A percentile compares a stretch with the other conserved stretches of the same genome.
These are phyloP conservation scores for Cottus gobio DNA, from an alignment of 2,113 vertebrate species.

Conservation along the genomic window DNA sequence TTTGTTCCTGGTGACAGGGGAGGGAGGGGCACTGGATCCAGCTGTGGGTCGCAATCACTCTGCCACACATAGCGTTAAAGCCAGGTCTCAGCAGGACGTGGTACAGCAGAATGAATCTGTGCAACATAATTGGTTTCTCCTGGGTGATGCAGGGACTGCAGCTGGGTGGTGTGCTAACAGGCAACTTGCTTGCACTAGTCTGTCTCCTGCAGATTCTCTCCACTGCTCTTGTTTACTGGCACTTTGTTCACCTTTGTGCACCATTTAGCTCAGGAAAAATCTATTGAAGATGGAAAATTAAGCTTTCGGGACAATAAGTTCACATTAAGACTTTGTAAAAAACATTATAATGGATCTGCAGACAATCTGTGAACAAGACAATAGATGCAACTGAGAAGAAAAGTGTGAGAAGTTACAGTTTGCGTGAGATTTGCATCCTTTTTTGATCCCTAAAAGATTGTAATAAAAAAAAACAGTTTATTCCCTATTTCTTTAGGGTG, in stretches of 20 bases:
- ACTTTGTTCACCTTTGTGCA: not conserved
- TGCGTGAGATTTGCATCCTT: no score
- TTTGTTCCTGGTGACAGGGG: conserved; percentile 21
- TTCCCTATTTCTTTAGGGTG: not conserved
- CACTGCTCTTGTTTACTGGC: not conserved
- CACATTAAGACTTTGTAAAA: not conserved
- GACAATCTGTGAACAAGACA: not conserved
- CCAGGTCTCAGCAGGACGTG: not conserved
- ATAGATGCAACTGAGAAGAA: not conserved
- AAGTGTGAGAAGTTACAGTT: not conserved
- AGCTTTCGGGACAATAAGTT: no score
- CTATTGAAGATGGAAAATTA: not conserved
- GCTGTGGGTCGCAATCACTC: not conserved
- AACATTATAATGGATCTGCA: not conserved
- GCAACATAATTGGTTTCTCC: not conserved
- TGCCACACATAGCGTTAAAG: not conserved
- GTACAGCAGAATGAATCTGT: not conserved
- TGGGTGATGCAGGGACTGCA: no score
- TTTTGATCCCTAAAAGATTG: not conserved
- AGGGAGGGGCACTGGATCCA: conserved; percentile 11
- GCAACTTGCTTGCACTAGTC: no score
- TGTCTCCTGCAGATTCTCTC: not conserved
- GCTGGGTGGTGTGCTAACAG: no score
- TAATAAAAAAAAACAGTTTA: not conserved
- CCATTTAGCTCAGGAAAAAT: not conserved